Base-by-base conservation (phyloP, 2,888 invertebrate species). In the Plebejus anna region DNA sequence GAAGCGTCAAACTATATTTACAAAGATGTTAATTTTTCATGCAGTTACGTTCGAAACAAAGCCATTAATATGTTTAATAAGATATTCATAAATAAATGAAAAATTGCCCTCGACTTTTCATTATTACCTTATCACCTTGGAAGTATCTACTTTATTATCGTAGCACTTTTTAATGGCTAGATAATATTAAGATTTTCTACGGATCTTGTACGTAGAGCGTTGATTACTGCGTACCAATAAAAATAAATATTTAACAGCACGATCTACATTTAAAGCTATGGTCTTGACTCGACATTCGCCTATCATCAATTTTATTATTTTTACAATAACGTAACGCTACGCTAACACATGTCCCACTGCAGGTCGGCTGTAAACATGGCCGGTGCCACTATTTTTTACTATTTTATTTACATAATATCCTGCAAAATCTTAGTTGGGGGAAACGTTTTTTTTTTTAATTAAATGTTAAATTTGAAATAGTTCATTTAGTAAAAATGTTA, bases 11-110 rank as follows among this genome's bases (percentile, higher is more conserved):
- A 55, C 7, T 42, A 47, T n/a, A 47, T 73, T 51, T 51, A 51
- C 72, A 72, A 5, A 73, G 55, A 51, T 32, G 13, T 55, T 42
- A 51, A 32, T 32, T 28, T 47, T 55, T 32, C 73, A 73, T 73
- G 73, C 73, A 73, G 51, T 73, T 51, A 73, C 51, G 16, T 73
- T 73, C 5, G 32, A 9, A 55, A 28, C 13, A 51, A 28, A 73
- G 13, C 47, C 47, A n/a, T 11, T 51, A 72, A 72, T 42, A 22
- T 59, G 28, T 13, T 13, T 16, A 13, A 11, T 66, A 66, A 36
- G 36, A 4, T 66, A 32, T 32, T 66, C 13, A 32, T 36, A 66
- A 32, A 66, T 32, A 11, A 28, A 28, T 61, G 0, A 28, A 28
- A 61, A 22, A 11, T 11, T 61, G 16, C 0, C 66, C 66, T 66